A percentile compares a stretch with the other conserved stretches of the same genome.
phyloP scores from a whole-genome alignment of 2,888 invertebrate genomes.

The Dinocampus coccinellae region DNA sequence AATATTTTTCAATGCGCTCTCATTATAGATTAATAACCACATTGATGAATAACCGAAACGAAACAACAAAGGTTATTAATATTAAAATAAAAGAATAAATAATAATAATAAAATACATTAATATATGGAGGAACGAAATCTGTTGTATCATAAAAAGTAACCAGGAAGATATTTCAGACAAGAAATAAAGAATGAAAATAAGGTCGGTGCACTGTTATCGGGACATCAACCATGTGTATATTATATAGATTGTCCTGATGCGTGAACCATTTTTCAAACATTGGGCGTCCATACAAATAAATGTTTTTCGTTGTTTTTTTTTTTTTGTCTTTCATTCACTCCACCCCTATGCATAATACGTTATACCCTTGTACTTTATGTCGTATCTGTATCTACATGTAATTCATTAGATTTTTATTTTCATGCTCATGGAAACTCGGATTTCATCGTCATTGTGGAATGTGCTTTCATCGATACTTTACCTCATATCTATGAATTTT shows the following conservation, averaged over 20 bases:
- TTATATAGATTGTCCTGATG: background rate
- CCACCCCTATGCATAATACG: background rate
- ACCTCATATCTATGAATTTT: no score
- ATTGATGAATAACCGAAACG: background rate
- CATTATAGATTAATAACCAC: background rate
- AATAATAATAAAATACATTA: background rate
- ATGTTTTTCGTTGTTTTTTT: background rate
- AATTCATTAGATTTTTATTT: no score
- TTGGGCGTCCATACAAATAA: background rate
- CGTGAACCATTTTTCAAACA: conserved; percentile 1
- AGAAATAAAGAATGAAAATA: background rate
- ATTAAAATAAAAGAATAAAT: background rate
- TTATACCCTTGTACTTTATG: no score
- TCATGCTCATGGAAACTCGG: no score
- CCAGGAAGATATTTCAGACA: background rate
- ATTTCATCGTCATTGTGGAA: no score
- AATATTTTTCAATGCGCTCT: background rate
- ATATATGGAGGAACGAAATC: background rate
- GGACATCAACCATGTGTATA: background rate
- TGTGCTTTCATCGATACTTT: no score
- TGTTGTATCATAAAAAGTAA: background rate
- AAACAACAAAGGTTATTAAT: background rate
- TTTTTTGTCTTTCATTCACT: background rate
- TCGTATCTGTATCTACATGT: no score
- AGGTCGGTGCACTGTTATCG: background rate